Conservation (phyloP, 2,797 vertebrate genomes). For the Cryptoprocta ferox region DNA sequence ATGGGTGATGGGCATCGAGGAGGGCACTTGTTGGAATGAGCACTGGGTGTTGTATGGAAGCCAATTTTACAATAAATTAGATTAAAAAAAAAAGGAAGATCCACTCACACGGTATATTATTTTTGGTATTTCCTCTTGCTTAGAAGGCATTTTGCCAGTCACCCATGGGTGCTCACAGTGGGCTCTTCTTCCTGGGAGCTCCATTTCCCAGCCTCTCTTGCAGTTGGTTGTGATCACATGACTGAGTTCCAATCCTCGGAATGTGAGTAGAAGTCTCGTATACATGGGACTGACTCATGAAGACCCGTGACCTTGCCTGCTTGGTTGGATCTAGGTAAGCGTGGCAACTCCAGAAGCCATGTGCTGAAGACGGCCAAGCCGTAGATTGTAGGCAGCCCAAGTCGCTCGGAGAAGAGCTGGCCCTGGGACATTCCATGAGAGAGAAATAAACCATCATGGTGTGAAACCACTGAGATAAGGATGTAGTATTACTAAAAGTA, state of each 20-base stretch:
- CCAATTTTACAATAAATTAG: too few species aligned
- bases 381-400: not conserved
- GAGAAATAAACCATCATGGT: not conserved
- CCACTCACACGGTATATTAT: too few species aligned
- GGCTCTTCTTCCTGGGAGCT: not conserved
- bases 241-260: too few species aligned
- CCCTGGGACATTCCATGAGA: too few species aligned
- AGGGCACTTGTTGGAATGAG: too few species aligned
- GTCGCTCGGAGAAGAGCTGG: too few species aligned
- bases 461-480: not conserved
- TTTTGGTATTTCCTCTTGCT: not conserved
- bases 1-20: too few species aligned
- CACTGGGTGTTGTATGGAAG: too few species aligned
- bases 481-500: too few species aligned
- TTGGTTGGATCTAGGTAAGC: not conserved
- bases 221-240: not conserved
- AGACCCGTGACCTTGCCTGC: not conserved
- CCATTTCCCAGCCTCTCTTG: not conserved
- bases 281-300: too few species aligned
- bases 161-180: fast-evolving
- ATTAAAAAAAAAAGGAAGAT: too few species aligned
- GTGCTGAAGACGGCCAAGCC: not conserved
- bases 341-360: fast-evolving
- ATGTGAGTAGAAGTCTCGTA: not conserved
- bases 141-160: not conserved